Evolutionary conservation across 2,888 invertebrate species (phyloP), one percentile per base, ranked within the genome.

Genomic region (Drosophila nr. medialis): DNA sequence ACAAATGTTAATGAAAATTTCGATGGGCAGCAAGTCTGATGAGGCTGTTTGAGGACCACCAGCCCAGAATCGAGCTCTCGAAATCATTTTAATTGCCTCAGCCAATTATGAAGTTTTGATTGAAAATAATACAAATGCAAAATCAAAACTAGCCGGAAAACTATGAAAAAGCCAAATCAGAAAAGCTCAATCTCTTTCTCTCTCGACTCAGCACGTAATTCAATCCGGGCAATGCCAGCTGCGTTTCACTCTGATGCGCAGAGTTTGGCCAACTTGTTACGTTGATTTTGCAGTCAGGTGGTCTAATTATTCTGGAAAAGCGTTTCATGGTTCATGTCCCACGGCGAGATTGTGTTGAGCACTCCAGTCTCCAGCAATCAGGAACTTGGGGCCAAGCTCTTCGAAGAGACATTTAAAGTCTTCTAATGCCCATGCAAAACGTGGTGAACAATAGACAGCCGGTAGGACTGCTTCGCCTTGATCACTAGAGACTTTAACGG

Each of bases 271-370:
- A 59, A 59, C 42, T 64, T 77, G 40, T 58, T 29, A 18, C 13
- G 30, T 58, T 42, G 55, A 21, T 55, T n/a, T 38, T 55, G 40
- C 15, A 40, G 38, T 34, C 70, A 80, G 82, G 79, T 78, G 74
- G 66, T 74, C 72, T 86, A 86, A 86, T 86, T 86, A 88, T 81
- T 77, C 75, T 71, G 74, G 58, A 65, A 68, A 77, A 83, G 29
- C 42, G 11, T 30, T 81, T 83, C 86, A 81, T 84, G 83, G 72
- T 75, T 86, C 81, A 65, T 38, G 56, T 72, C 60, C n/a, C n/a
- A n/a, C n/a, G n/a, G n/a, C n/a, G 29, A 29, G 29, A 29, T 29
- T 6, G 29, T 29, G 29, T 6, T 29, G 29, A 29, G 29, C 29
- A 29, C 1, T 24, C 24, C 24, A 24, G 6, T 29, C 29, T 29